Conservation (phyloP, 2,797 vertebrate genomes). For the Danio choprae region DNA sequence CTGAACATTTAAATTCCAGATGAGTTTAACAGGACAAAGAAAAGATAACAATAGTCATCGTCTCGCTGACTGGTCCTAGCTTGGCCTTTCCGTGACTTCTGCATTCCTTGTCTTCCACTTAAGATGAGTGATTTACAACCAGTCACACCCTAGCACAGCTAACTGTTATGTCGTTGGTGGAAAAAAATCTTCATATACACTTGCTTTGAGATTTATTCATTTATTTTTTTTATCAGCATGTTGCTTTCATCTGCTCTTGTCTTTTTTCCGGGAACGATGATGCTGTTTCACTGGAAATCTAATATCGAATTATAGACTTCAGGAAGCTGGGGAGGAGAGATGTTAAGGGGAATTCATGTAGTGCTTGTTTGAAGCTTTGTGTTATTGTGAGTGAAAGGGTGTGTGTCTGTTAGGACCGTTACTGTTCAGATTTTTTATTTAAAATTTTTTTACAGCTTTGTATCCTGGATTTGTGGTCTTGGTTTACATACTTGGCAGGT, state of each 20-base stretch:
- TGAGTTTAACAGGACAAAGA: not conserved
- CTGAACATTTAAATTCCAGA: not conserved
- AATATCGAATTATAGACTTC: slow-evolving; percentile 9
- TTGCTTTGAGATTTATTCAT: not conserved
- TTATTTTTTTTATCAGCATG: not conserved
- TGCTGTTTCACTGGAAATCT: slow-evolving; percentile 17
- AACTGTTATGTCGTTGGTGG: not conserved
- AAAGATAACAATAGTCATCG: not conserved
- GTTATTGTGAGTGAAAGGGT: not conserved
- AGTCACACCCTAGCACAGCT: not conserved
- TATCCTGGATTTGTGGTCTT: not conserved
- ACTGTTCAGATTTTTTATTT: not conserved
- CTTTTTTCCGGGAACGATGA: slow-evolving; percentile 17
- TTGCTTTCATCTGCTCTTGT: not conserved
- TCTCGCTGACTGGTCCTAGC: not conserved
- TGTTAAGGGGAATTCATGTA: not conserved
- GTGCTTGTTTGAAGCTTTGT: not conserved
- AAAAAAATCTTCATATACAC: not conserved
- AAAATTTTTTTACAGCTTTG: too few relatives aligned
- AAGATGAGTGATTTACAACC: slow-evolving; percentile 20
- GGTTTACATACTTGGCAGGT: not conserved
- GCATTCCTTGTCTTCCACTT: slow-evolving; percentile 23
- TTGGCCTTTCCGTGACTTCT: not conserved
- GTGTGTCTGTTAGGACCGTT: not conserved
- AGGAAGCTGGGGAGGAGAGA: slow-evolving; percentile 3